Evolutionary conservation across 2,888 invertebrate species (phyloP), one percentile per base, ranked within the genome.

Genomic region (Xylocampa areola): DNA sequence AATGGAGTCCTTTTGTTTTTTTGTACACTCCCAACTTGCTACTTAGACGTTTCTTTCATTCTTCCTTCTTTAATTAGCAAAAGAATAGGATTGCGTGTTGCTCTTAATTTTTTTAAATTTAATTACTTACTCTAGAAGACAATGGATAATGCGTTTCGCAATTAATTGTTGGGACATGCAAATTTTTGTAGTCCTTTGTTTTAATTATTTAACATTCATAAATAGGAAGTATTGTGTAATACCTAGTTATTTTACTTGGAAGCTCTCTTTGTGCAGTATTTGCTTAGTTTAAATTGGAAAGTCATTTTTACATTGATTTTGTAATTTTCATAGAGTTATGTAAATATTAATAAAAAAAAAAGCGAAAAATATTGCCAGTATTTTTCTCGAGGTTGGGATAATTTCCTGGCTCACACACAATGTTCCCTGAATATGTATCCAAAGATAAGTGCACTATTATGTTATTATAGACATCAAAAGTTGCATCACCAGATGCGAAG

Each of bases 11-110:
- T 84, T 84, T 88, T 86, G 84, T 84, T 85, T 87, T 88, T 88
- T 89, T 84, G n/a, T n/a, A 77, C 80, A 82, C 86, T 81, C 79
- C 84, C 80, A 93, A 93, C 93, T 93, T 92, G 88, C 91, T 90
- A 93, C 93, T 93, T 93, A 92, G 79, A 79, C 84, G 82, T 82
- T 88, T 87, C 89, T 89, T 89, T 88, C 88, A 87, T 91, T 91
- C 89, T 85, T 82, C 85, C 82, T 91, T 89, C 91, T 92, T 92
- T 92, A 92, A 92, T 93, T 92, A 92, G 88, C 87, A 61, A 90
- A 90, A 90, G 90, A 91, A 91, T 88, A 81, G 86, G 84, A 89
- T 92, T 89, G 92, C 92, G 91, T 92, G 92, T 88, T 84, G 81
- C 86, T 89, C 88, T 88, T 88, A 89, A 69, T 88, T 91, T 92